These are phyloP conservation scores for Colletes gigas DNA, from an alignment of 1,140 invertebrate genomes.

Conservation along the genomic window DNA sequence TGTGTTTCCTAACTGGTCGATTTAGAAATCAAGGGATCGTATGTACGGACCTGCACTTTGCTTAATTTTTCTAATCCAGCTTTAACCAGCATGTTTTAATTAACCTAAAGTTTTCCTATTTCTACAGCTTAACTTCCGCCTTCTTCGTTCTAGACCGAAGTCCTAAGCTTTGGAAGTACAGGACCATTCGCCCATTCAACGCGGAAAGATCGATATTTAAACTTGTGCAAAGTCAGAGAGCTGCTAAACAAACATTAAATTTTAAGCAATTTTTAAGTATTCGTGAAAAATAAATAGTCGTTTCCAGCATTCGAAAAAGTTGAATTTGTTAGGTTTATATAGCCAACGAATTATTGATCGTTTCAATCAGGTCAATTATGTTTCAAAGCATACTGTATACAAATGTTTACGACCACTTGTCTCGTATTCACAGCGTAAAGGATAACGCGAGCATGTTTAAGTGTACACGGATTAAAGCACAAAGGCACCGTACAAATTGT, in stretches of 20 bases:
- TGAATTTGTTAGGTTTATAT: too few relatives aligned
- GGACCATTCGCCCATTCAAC: not conserved
- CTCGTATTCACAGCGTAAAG: too few relatives aligned
- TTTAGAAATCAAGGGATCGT: not conserved
- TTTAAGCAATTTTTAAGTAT: not conserved
- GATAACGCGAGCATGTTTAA: too few relatives aligned
- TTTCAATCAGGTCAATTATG: too few relatives aligned
- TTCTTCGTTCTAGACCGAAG: not conserved
- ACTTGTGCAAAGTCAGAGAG: not conserved
- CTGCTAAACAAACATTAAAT: not conserved
- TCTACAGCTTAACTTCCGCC: not conserved
- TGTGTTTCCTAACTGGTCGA: not conserved
- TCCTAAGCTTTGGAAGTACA: not conserved
- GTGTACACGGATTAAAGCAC: too few relatives aligned
- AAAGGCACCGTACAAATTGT: not conserved
- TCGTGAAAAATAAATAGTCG: not conserved
- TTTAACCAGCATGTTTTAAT: conserved; percentile 43
- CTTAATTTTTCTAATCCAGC: conserved; percentile 7
- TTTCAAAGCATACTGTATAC: too few relatives aligned
- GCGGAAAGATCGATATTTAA: not conserved
- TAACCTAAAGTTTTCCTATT: not conserved
- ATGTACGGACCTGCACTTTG: conserved; percentile 2
- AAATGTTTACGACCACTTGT: too few relatives aligned
- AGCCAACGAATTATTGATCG: too few relatives aligned
- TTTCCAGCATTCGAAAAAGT: too few relatives aligned